Base-by-base conservation (phyloP, 2,888 invertebrate genomes). In the Idaea biselata region DNA sequence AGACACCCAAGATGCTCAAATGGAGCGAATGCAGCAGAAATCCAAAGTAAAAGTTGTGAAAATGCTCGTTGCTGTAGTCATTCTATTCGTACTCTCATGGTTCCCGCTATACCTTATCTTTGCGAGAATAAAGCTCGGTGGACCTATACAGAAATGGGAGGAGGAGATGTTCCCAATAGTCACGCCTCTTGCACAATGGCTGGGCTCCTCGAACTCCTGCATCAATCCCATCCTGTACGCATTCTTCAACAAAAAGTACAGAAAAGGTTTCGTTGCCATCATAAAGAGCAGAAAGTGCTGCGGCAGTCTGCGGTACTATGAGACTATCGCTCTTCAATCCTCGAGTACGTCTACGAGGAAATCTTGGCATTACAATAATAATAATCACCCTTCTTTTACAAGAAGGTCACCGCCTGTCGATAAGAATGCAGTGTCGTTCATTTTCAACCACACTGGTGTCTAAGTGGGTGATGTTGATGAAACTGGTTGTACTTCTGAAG, bases 201-300 rank as follows among this genome's bases (percentile, higher is more conserved):
- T 99, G 58, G 98, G 98, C 2, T 96, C 97, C 0, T 97, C 98
- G 17, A 99, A 99, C 87, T 97, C 97, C 18, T 98, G 98, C 93
- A 98, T 98, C 80, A 99, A 99, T 87, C 98, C 98, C 0, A 96
- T 99, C 68, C 93, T 99, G 63, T 98, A 98, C 86, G 97, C 98
- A 2, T 98, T 98, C 90, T 98, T 98, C 90, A 98, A 98, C 88
- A 97, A 97, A 83, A 98, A 98, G 85, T 99, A 97, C 86, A 94
- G 98, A 16, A 95, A 96, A 65, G 98, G 98, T 5, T 98, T 99
- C 84, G 95, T 96, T 56, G 97, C 97, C 17, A 97, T 98, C 69
- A 94, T 97, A 58, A 96, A 96, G 86, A 97, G 97, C 73, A 94
- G 97, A 71, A 95, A 96, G 73, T 97, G 97, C 85, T 97, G 97